These are phyloP conservation scores for Centrocercus urophasianus DNA, from an alignment of 2,113 vertebrate species.

Conservation along the genomic window DNA sequence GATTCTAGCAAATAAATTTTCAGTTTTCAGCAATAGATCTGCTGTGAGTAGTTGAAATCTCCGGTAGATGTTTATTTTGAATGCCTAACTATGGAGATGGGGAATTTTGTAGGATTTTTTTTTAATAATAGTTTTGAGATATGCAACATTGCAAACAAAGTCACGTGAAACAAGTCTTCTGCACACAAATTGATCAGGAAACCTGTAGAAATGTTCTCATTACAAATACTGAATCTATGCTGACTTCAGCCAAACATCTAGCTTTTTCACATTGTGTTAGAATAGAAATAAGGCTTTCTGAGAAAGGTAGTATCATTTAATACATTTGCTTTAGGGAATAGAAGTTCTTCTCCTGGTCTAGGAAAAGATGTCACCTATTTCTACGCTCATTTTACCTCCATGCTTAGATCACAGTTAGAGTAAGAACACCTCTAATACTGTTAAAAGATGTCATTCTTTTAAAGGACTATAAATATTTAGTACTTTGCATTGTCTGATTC, in stretches of 20 bases:
- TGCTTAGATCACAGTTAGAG: background rate
- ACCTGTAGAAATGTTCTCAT: background rate
- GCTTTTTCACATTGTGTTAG: background rate
- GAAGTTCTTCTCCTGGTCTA: background rate
- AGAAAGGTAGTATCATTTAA: background rate
- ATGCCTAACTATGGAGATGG: background rate
- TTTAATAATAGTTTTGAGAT: background rate
- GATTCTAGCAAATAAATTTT: background rate
- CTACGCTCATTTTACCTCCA: background rate
- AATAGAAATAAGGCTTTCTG: background rate
- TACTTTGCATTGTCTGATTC: too few relatives aligned
- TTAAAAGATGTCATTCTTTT: background rate
- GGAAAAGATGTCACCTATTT: background rate
- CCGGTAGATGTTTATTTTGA: background rate
- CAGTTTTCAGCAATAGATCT: background rate
- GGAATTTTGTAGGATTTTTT: background rate
- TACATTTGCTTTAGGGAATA: background rate
- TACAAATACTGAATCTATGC: background rate
- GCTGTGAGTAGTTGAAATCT: background rate
- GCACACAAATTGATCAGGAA: background rate
- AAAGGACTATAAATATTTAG: background rate
- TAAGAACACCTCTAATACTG: background rate
- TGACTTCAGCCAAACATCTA: background rate
- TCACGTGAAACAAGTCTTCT: background rate
- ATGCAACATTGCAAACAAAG: background rate